phyloP scores from a whole-genome alignment of 1,140 invertebrate genomes.

The Alviniconcha marisindica region DNA sequence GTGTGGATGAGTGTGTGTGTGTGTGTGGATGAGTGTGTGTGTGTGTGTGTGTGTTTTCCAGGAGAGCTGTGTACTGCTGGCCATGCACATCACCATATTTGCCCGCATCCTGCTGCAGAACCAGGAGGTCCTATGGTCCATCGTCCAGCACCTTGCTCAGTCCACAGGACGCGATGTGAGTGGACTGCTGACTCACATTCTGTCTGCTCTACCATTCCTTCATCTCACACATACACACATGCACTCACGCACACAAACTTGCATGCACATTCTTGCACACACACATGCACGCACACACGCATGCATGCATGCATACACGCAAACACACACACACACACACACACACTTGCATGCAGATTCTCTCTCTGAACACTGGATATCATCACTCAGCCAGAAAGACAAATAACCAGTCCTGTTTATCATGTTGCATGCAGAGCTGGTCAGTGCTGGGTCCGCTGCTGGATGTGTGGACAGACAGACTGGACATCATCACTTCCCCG shows the following conservation, averaged over 20 bases:
- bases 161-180: constrained; percentile 67
- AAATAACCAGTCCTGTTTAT: no score
- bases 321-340: no score
- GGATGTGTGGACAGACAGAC: constrained; percentile 87
- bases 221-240: no score
- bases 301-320: no score
- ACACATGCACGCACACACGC: no score
- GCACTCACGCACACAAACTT: no score
- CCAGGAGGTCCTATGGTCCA: constrained; percentile 78
- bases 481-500: constrained; percentile 85
- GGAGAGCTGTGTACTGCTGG: constrained; percentile 84
- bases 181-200: no score
- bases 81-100: constrained; percentile 86
- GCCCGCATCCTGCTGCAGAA: constrained; percentile 87
- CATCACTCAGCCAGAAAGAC: constrained; percentile 86
- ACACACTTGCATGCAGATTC: background rate
- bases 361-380: constrained; percentile 83
- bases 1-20: no score
- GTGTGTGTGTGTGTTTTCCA: constrained; percentile 70
- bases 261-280: no score
- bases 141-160: constrained; percentile 65
- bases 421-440: constrained; percentile 79
- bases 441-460: constrained; percentile 83
- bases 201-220: no score
- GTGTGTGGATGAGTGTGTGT: background rate